Percentiles rank a stretch among this genome's conserved stretches.
phyloP scores from a whole-genome alignment of 1,140 invertebrate species.

The Temnothorax nylanderi region DNA sequence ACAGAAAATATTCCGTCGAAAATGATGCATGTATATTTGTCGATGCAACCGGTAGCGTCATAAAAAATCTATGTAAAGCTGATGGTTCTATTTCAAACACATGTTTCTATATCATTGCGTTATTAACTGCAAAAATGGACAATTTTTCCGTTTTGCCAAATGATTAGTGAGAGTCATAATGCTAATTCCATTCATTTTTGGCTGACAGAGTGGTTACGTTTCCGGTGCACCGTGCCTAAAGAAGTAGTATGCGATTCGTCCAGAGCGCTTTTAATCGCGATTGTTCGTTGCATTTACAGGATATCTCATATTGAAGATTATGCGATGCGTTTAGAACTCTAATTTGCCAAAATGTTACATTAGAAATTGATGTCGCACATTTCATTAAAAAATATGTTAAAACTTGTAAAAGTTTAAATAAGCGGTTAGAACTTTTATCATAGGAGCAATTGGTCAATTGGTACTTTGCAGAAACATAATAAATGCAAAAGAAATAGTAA shows the following conservation, averaged over 20 bases:
- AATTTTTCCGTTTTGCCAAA: constrained; percentile 12
- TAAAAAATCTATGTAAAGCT: neutral
- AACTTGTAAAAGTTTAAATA: neutral
- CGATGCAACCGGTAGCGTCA: neutral
- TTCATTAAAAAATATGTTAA: neutral
- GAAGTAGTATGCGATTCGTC: neutral
- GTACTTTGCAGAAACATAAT: neutral
- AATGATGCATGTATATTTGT: neutral
- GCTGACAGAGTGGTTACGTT: neutral
- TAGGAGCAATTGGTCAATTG: neutral
- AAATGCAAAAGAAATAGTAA: neutral
- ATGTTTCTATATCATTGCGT: constrained; percentile 1
- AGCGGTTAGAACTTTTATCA: constrained; percentile 13
- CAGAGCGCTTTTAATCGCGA: neutral
- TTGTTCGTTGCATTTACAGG: neutral
- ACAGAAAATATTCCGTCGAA: neutral
- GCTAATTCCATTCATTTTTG: neutral
- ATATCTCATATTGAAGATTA: neutral
- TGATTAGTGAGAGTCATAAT: neutral
- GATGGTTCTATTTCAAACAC: neutral
- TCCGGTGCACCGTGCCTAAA: constrained; percentile 4
- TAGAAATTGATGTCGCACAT: neutral
- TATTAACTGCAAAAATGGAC: neutral
- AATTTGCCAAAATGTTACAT: neutral
- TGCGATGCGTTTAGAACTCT: neutral